These are phyloP conservation scores for Apamea sordens DNA, from an alignment of 2,888 invertebrate species.

Conservation along the genomic window DNA sequence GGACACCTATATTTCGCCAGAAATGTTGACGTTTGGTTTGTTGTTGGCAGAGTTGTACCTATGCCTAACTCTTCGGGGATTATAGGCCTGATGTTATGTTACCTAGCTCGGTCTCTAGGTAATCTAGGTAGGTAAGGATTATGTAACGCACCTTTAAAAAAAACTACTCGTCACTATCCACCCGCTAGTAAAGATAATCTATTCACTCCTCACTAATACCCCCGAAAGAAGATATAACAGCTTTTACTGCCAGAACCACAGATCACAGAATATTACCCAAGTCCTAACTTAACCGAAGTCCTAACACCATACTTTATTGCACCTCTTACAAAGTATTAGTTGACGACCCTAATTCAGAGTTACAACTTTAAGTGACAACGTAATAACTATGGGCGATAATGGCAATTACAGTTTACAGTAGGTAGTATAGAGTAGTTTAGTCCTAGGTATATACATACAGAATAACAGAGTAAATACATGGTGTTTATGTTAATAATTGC, in stretches of 20 bases:
- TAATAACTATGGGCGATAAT: constrained; percentile 40
- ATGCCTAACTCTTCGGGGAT: no score
- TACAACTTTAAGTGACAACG: constrained; percentile 34
- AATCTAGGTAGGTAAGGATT: not conserved
- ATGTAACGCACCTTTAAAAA: not conserved
- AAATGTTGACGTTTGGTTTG: no score
- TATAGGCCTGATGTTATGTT: no score
- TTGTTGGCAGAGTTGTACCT: no score
- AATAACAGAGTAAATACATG: not conserved
- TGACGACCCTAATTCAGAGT: constrained; percentile 41
- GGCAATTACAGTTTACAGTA: not conserved
- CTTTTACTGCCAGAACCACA: not conserved
- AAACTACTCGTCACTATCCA: not conserved
- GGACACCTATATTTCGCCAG: no score
- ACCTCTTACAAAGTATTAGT: constrained; percentile 15
- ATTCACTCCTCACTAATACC: not conserved
- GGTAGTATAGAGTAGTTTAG: constrained; percentile 9
- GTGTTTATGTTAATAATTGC: constrained; percentile 4
- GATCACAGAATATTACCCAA: constrained; percentile 17
- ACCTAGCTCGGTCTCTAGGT: no score
- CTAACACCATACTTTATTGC: constrained; percentile 30
- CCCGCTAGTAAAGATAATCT: not conserved
- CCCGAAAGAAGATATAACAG: not conserved
- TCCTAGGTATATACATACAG: not conserved
- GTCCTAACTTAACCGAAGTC: not conserved